Evolutionary conservation across 2,113 vertebrate species (phyloP).

Genomic region (Grammomys surdaster): DNA sequence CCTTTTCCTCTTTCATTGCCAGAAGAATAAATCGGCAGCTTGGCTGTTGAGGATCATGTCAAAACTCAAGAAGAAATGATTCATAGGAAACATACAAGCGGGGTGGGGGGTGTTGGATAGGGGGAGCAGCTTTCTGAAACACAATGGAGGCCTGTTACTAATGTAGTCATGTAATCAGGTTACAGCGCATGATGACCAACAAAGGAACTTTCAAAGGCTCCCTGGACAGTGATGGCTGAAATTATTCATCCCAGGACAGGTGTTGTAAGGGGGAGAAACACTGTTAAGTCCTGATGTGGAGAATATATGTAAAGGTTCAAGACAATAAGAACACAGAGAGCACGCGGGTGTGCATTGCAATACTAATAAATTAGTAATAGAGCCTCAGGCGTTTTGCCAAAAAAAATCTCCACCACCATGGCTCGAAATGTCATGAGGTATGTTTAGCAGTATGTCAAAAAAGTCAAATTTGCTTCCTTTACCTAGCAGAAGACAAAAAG

Average conservation of each 20-base stretch:
- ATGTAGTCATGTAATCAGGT: background rate
- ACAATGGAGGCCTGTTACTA: background rate
- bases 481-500: background rate
- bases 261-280: background rate
- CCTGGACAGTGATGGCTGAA: slow-evolving; percentile 27
- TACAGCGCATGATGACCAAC: slow-evolving; percentile 38
- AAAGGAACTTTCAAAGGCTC: slow-evolving; percentile 62
- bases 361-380: slow-evolving; percentile 62
- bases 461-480: slow-evolving; percentile 10
- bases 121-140: background rate
- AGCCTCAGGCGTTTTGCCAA: slow-evolving; percentile 63
- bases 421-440: slow-evolving; percentile 5
- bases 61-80: slow-evolving; percentile 49
- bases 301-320: background rate
- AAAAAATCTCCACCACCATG: background rate
- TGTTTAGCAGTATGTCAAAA: background rate
- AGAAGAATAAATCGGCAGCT: background rate
- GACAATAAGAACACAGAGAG: background rate
- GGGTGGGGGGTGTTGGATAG: background rate
- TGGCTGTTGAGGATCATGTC: background rate
- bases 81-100: background rate
- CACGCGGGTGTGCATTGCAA: background rate
- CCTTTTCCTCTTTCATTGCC: background rate
- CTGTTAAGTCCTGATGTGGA: background rate
- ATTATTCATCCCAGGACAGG: slow-evolving; percentile 26